Percentiles rank a stretch among this genome's conserved stretches.
Evolutionary conservation across 1,140 invertebrate species (phyloP).

Genomic region (Meloidogyne chitwoodi): DNA sequence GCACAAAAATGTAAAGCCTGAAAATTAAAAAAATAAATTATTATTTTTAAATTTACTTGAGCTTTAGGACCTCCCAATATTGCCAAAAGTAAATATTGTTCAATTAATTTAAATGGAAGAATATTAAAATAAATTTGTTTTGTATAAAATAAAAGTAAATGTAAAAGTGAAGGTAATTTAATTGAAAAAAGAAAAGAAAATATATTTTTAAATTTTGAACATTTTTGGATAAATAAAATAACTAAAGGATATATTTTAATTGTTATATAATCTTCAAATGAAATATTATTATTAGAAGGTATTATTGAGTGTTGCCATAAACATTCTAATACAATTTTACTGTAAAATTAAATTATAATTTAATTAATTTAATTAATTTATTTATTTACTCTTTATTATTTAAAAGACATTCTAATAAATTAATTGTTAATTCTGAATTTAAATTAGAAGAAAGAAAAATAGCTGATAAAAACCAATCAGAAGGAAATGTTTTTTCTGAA

Average conservation of each 20-base stretch:
- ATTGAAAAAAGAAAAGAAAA: background rate
- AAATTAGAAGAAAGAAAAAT: conserved; percentile 16
- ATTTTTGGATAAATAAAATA: background rate
- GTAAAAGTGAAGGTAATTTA: conserved; percentile 23
- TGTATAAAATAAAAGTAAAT: conserved; percentile 22
- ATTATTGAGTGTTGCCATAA: background rate
- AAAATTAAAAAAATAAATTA: conserved; percentile 6
- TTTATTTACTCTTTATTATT: background rate
- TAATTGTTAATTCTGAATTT: conserved; percentile 8
- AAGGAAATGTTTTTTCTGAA: background rate
- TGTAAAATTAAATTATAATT: background rate
- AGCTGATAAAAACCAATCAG: conserved; percentile 18
- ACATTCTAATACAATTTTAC: background rate
- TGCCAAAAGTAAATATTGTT: conserved; percentile 22
- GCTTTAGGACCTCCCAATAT: conserved; percentile 11
- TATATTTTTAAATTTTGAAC: background rate
- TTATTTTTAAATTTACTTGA: conserved; percentile 7
- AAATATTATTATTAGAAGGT: background rate
- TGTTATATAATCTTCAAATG: conserved; percentile 14
- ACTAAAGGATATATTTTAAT: conserved; percentile 11
- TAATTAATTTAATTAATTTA: background rate
- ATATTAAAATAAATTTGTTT: conserved; percentile 22
- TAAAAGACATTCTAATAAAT: conserved; percentile 4
- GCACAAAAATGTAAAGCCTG: conserved; percentile 24
- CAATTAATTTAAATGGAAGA: conserved; percentile 9